These are phyloP conservation scores for Cepphus grylle DNA, from an alignment of 2,113 vertebrate species.

Conservation along the genomic window DNA sequence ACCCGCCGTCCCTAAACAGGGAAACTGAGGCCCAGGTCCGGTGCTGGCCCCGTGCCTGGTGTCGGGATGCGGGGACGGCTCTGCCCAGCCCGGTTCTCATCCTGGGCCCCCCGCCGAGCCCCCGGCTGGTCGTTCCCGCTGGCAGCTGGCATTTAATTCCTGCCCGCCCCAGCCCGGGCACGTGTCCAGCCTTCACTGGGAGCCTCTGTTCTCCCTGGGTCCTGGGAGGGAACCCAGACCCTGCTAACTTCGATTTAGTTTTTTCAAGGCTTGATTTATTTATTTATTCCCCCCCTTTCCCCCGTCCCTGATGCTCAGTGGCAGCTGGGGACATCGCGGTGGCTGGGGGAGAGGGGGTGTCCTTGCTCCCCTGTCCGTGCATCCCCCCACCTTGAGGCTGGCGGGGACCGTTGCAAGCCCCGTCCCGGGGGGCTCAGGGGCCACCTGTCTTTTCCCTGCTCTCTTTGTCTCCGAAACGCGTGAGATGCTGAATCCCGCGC, in stretches of 20 bases:
- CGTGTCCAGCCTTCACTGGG: constrained; percentile 6
- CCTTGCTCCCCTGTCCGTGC: not conserved
- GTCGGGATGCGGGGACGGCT: not conserved
- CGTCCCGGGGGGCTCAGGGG: not conserved
- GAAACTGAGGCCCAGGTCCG: not conserved
- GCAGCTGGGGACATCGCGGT: not conserved
- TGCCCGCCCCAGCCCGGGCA: not conserved
- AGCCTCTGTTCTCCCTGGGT: constrained; percentile 17
- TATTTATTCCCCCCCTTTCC: not conserved
- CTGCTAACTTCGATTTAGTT: not conserved
- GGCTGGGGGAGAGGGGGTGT: not conserved
- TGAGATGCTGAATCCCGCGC: not conserved
- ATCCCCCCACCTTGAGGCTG: not conserved
- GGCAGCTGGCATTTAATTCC: constrained; percentile 51
- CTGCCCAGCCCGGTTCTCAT: not conserved
- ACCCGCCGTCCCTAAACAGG: not conserved
- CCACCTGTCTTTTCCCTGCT: not conserved
- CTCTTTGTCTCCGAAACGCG: not conserved
- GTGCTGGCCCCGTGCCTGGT: not conserved
- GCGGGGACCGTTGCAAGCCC: rapidly evolving
- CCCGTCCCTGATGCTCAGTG: not conserved
- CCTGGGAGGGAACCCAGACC: constrained; percentile 21
- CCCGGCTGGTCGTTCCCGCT: rapidly evolving
- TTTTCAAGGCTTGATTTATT: not conserved
- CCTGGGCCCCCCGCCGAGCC: not conserved